Evolutionary conservation across 2,797 vertebrate genomes (phyloP), one percentile per base, ranked within the genome.

Genomic region (Spizella passerina): DNA sequence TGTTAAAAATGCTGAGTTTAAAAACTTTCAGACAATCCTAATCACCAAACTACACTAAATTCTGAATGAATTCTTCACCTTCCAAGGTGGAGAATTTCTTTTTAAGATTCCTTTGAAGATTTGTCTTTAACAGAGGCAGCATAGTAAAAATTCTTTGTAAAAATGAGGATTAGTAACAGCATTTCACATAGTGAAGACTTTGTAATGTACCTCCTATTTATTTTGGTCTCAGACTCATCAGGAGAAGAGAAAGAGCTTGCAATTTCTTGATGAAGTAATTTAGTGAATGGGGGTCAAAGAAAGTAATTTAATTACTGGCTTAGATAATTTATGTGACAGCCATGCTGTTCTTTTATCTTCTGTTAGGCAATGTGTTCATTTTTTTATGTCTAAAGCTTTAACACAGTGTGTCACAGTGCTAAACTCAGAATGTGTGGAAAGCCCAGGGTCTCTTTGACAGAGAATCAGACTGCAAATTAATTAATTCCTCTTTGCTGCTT

Each of bases 241-340:
- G 4, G 26, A 75, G 29, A 85, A 90, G 57, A 76, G 46, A 93
- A 91, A 89, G 36, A 65, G 53, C 32, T 85, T 92, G 36, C 47
- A 76, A 77, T 85, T 86, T 94, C 71, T 94, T 89, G 61, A 88
- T 83, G 60, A 93, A 88, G 68, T 77, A 89, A 93, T 86, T 90
- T 82, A 76, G 52, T 90, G 77, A 94, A 91, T 60, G 34, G 14
- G 7, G 49, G 46, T n/a, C 20, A 89, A 92, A 87, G n/a, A 55
- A 80, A 75, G 59, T 75, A 77, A 82, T 85, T 92, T 83, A 80
- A 78, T 95, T 66, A 69, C 44, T 79, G 53, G 46, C 14, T 89
- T 89, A 77, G 82, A 91, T 78, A 89, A 93, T 91, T 88, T 75
- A 81, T 89, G 71, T 82, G 86, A 81, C 3, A 27, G 41, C 50